phyloP scores from a whole-genome alignment of 2,797 vertebrate genomes.

The Chiloscyllium punctatum region DNA sequence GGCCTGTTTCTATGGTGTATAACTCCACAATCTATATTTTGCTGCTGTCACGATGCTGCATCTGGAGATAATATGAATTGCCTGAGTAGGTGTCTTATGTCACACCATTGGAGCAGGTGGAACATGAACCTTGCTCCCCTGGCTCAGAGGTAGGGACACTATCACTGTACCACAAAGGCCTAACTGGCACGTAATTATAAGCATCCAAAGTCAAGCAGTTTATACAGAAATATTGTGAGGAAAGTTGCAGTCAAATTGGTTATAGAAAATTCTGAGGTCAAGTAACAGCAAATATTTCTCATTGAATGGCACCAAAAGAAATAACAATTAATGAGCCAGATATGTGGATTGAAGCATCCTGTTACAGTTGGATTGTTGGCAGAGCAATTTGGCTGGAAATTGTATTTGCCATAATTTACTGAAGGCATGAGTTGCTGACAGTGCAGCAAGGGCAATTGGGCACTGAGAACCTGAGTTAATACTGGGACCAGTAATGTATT shows the following conservation, averaged over 20 bases:
- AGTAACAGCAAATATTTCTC: not conserved
- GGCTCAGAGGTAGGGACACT: too few species aligned
- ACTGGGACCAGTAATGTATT: not conserved
- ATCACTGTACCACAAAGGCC: not conserved
- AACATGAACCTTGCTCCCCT: too few species aligned
- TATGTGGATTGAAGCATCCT: not conserved
- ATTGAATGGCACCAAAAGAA: not conserved
- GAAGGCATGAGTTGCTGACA: not conserved
- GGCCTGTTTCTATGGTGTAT: too few species aligned
- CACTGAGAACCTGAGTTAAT: not conserved
- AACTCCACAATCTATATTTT: too few species aligned
- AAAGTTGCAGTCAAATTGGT: not conserved
- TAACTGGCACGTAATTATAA: not conserved
- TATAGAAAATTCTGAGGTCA: not conserved
- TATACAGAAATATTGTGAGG: not conserved
- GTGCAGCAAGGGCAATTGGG: not conserved
- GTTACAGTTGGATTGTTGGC: not conserved
- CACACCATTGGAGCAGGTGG: too few species aligned
- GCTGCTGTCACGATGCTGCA: too few species aligned
- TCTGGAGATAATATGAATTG: too few species aligned
- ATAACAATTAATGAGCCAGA: not conserved
- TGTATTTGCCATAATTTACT: not conserved
- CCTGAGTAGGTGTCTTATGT: too few species aligned
- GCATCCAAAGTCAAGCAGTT: not conserved
- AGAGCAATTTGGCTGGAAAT: not conserved